These are phyloP conservation scores for Psittacula echo DNA, from an alignment of 2,797 vertebrate genomes.

Conservation along the genomic window DNA sequence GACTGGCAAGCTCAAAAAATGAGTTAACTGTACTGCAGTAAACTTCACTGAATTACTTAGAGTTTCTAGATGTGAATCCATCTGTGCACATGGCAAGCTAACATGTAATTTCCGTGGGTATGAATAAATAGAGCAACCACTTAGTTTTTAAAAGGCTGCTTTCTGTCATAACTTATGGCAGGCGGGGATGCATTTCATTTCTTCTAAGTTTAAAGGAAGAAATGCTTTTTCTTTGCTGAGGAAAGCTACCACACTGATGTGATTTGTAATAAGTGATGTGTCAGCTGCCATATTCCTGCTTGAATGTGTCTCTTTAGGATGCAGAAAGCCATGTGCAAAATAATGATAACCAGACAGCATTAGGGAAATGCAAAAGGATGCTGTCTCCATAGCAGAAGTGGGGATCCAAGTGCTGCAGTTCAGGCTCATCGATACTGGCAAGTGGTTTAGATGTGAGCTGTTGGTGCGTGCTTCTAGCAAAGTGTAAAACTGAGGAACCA, in stretches of 20 bases:
- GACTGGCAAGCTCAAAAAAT: neutral
- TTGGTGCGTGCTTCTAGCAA: neutral
- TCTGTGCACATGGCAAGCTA: neutral
- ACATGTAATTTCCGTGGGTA: neutral
- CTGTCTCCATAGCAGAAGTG: neutral
- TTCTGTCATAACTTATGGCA: neutral
- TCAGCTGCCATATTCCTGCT: neutral
- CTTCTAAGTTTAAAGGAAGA: neutral
- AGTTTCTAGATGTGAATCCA: neutral
- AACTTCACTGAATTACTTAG: neutral
- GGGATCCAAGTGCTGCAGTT: neutral
- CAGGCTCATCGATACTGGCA: neutral
- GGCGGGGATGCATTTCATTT: neutral
- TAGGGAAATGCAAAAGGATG: slow-evolving; percentile 74
- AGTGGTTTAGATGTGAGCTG: neutral
- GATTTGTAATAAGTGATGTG: neutral
- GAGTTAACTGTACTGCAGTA: neutral
- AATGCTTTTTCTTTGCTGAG: neutral
- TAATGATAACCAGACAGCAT: slow-evolving; percentile 19
- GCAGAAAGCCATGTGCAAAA: slow-evolving; percentile 26
- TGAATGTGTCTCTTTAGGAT: slow-evolving; percentile 21
- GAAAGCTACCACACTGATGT: neutral
- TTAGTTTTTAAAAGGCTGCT: slow-evolving; percentile 2
- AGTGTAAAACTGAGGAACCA: slow-evolving; percentile 31
- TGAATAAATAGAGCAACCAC: slow-evolving; percentile 17